A percentile compares a stretch with the other conserved stretches of the same genome.
Evolutionary conservation across 2,888 invertebrate genomes (phyloP).

Genomic region (Cerceris ruficornis): DNA sequence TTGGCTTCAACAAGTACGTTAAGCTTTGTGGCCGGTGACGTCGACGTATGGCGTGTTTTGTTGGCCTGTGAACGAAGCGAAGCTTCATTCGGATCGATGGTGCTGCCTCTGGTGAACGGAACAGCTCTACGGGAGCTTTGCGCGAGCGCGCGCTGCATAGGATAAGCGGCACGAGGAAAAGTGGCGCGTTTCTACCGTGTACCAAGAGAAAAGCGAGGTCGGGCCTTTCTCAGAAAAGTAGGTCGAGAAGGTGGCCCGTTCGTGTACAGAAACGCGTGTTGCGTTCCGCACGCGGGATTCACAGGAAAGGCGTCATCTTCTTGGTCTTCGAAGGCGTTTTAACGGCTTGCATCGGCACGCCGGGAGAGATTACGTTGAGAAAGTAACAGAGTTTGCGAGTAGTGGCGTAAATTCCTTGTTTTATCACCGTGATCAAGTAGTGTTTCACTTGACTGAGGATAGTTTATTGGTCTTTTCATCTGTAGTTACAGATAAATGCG

Average conservation of each 20-base stretch:
- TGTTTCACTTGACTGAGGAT: no score
- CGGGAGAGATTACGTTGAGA: no score
- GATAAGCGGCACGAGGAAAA: conserved; percentile 68
- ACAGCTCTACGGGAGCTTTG: conserved; percentile 26
- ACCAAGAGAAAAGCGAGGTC: conserved; percentile 74
- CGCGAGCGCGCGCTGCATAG: conserved; percentile 52
- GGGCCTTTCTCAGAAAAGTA: conserved; percentile 76
- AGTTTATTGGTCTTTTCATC: no score
- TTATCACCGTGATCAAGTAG: no score
- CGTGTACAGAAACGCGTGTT: conserved; percentile 35
- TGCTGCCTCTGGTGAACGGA: conserved; percentile 29
- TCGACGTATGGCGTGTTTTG: no score
- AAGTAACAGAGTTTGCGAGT: no score
- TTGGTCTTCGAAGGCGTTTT: conserved; percentile 13
- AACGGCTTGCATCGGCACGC: conserved; percentile 18
- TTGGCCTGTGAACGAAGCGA: no score
- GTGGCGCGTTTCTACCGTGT: conserved; percentile 71
- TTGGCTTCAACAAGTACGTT: no score
- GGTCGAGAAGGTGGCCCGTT: conserved; percentile 67
- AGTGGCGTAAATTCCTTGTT: no score
- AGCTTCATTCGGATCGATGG: conserved; percentile 5
- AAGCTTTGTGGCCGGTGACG: no score
- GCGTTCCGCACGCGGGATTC: conserved; percentile 48
- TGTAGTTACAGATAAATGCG: no score
- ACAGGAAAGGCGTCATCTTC: conserved; percentile 46